phyloP scores from a whole-genome alignment of 1,140 invertebrate genomes.

The Calephelis nemesis region DNA sequence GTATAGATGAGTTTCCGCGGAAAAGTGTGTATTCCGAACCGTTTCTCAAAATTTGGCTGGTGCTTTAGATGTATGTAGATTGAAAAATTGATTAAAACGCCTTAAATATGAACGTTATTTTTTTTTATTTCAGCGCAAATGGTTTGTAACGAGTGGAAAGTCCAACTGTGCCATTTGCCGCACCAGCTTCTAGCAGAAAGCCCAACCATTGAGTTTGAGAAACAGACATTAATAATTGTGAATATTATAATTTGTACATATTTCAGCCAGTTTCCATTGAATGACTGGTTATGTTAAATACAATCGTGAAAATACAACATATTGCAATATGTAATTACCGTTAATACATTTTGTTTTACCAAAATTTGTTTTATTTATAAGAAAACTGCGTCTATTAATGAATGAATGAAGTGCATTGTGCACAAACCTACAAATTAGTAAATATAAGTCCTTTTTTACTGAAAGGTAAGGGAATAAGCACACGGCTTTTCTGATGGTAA shows the following conservation, averaged over 20 bases:
- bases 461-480: too few relatives aligned
- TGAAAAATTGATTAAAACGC: not conserved
- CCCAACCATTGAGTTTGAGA: not conserved
- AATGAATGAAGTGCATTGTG: too few relatives aligned
- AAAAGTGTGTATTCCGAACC: too few relatives aligned
- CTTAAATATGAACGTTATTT: not conserved
- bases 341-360: not conserved
- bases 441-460: too few relatives aligned
- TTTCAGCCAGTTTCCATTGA: not conserved
- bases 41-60: too few relatives aligned
- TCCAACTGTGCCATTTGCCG: constrained; percentile 58
- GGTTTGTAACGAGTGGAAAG: constrained; percentile 51
- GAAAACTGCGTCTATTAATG: too few relatives aligned
- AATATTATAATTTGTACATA: not conserved
- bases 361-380: too few relatives aligned
- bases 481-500: too few relatives aligned
- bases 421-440: too few relatives aligned
- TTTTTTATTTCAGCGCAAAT: constrained; percentile 49
- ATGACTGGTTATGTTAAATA: not conserved
- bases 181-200: constrained; percentile 37
- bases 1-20: too few relatives aligned
- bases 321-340: not conserved
- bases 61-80: too few relatives aligned
- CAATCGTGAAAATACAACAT: not conserved
- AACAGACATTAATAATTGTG: not conserved